Base-by-base conservation (phyloP, 2,888 invertebrate species). In the Caenorhabditis macrosperma region DNA sequence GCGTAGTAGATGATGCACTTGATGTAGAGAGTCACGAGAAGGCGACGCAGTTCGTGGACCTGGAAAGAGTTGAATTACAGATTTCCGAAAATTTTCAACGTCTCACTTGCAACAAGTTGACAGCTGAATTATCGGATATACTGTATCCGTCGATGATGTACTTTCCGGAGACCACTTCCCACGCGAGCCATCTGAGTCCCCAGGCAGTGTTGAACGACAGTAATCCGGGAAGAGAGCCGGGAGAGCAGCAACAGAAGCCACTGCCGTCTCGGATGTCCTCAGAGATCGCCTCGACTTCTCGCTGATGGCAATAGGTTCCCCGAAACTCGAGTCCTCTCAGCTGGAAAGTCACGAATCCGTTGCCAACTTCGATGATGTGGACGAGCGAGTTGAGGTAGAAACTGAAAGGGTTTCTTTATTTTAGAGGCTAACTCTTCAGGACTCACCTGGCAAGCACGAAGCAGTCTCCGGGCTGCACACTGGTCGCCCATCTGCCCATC, bases 121-220 rank as follows among this genome's bases (percentile, higher is more conserved):
- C 95, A 48, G 97, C 98, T 89, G 95, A 95, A 93, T 98, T 99
- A 92, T 99, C 98, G 0, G 96, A 95, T 89, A 99, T 98, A 86
- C 96, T 96, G 92, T 99, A 99, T 0, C 98, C 99, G 92, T 99
- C 98, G 30, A 99, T 93, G 67, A 99, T 95, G 91, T 98, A 99
- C 90, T 97, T 95, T n/a, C 96, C 94, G 52, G 95, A 95, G 0
- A 93, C 97, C 96, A 98, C 85, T 69, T 85, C 85, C 86, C 86
- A 86, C 5, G 86, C 86, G 15, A 83, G 63, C 86, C 85, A 87
- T 67, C 98, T 94, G 91, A 97, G 95, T 89, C 95, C 95, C 93
- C 96, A 99, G 83, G 97, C 96, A n/a, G 97, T 96, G 91, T 98
- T 98, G 64, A 96, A 94, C 82, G 96, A 95, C 52, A 98, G 92